Percentiles rank a stretch among this genome's conserved stretches.
These are phyloP conservation scores for Athripsodes cinereus DNA, from an alignment of 2,888 invertebrate species.

Conservation along the genomic window DNA sequence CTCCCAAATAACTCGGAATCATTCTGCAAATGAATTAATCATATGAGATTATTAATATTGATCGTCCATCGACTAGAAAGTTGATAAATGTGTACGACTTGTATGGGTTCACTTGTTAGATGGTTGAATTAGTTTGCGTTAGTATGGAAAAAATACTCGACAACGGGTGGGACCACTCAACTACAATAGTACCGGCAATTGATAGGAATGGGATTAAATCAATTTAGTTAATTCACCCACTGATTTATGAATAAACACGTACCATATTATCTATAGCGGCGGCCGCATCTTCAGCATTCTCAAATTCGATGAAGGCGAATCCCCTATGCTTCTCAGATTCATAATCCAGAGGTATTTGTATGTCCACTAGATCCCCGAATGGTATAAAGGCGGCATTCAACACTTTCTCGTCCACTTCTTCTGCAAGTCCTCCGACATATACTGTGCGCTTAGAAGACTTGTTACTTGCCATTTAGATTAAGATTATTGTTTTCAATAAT, in stretches of 20 bases:
- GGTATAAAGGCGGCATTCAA: slow-evolving; percentile 96
- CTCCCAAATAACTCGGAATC: slow-evolving; percentile 96
- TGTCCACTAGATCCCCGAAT: slow-evolving; percentile 97
- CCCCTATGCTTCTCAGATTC: slow-evolving; percentile 95
- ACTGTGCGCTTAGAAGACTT: slow-evolving; percentile 73
- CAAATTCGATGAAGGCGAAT: slow-evolving; percentile 99
- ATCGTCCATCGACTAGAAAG: too few relatives aligned
- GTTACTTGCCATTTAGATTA: slow-evolving; percentile 41
- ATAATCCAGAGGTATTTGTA: slow-evolving; percentile 97
- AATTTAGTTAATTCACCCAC: too few relatives aligned
- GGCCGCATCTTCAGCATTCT: slow-evolving; percentile 95
- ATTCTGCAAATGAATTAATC: too few relatives aligned
- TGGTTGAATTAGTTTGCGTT: too few relatives aligned
- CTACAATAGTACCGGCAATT: too few relatives aligned
- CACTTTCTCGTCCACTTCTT: slow-evolving; percentile 95
- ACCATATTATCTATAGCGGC: slow-evolving; percentile 99
- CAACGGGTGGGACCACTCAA: too few relatives aligned
- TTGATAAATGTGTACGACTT: too few relatives aligned
- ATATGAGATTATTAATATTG: too few relatives aligned
- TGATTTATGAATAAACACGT: background rate
- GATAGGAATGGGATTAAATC: too few relatives aligned
- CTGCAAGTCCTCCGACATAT: slow-evolving; percentile 82
- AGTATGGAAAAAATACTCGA: too few relatives aligned
- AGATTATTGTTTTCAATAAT: too few relatives aligned
- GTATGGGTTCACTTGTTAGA: too few relatives aligned